A percentile compares a stretch with the other conserved stretches of the same genome.
These are phyloP conservation scores for Speoplatyrhinus poulsoni DNA, from an alignment of 2,113 vertebrate species.

Conservation along the genomic window DNA sequence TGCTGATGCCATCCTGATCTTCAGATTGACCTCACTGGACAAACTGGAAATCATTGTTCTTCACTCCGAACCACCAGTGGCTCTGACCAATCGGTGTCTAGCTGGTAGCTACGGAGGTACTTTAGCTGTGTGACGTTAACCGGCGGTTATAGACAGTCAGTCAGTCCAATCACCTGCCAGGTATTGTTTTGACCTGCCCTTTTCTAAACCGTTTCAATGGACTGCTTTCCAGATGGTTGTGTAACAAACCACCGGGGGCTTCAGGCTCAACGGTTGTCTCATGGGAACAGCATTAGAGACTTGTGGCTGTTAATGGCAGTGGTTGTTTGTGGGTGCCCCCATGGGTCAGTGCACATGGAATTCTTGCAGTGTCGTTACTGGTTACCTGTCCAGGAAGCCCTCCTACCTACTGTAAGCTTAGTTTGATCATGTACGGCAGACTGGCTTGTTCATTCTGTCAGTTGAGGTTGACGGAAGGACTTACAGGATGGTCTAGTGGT, in stretches of 20 bases:
- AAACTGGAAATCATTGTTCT: not conserved
- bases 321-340: not conserved
- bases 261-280: not conserved
- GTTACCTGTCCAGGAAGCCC: constrained; percentile 38
- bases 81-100: too few relatives aligned
- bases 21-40: constrained; percentile 17
- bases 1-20: constrained; percentile 27
- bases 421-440: constrained; percentile 78
- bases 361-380: constrained; percentile 12
- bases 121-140: too few relatives aligned
- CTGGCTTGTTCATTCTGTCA: constrained; percentile 18
- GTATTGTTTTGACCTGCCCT: too few relatives aligned
- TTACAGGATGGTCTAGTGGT: too few relatives aligned
- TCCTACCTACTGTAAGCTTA: constrained; percentile 49
- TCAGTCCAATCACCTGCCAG: too few relatives aligned
- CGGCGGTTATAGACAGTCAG: too few relatives aligned
- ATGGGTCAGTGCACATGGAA: not conserved
- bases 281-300: not conserved
- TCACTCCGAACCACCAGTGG: too few relatives aligned
- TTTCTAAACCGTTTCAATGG: too few relatives aligned
- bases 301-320: not conserved
- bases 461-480: constrained; percentile 14
- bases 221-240: too few relatives aligned
- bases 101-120: too few relatives aligned
- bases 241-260: too few relatives aligned